These are phyloP conservation scores for Drepana falcataria DNA, from an alignment of 2,888 invertebrate genomes.

Conservation along the genomic window DNA sequence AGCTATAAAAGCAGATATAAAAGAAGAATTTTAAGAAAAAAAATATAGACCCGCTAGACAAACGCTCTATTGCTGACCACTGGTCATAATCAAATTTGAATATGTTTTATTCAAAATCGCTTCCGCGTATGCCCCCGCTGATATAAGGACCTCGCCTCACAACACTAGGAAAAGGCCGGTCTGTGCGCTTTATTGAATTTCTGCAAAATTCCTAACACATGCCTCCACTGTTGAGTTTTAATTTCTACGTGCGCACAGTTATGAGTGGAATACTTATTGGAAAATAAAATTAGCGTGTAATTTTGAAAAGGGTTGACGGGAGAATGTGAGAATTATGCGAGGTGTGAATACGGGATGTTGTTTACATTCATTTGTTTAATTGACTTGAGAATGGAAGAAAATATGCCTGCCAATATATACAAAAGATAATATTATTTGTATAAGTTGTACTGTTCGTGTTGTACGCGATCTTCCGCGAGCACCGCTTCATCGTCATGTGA, in stretches of 20 bases:
- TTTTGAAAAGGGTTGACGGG: not conserved
- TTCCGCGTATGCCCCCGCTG: conserved; percentile 8
- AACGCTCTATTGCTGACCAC: not conserved
- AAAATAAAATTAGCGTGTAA: conserved; percentile 7
- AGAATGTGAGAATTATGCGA: not conserved
- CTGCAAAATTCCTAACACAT: conserved; percentile 63
- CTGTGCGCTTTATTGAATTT: conserved; percentile 62
- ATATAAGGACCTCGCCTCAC: conserved; percentile 21
- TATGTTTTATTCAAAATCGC: not conserved
- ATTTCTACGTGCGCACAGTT: conserved; percentile 31
- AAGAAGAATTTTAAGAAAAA: too few species aligned
- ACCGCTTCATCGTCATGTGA: too few species aligned
- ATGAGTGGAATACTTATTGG: conserved; percentile 5
- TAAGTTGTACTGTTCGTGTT: too few species aligned
- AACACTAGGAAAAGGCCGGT: conserved; percentile 32
- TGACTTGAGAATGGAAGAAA: too few species aligned
- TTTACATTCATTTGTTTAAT: not conserved
- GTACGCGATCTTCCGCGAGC: too few species aligned
- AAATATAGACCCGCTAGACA: too few species aligned
- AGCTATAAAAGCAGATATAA: too few species aligned
- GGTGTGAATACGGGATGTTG: not conserved
- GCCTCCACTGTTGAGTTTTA: conserved; percentile 38
- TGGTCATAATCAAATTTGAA: not conserved
- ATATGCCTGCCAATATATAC: too few species aligned
- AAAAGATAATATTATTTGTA: too few species aligned